Evolutionary conservation across 1,140 invertebrate species (phyloP), one percentile per base, ranked within the genome.

Genomic region (Tetramorium parvispinum): DNA sequence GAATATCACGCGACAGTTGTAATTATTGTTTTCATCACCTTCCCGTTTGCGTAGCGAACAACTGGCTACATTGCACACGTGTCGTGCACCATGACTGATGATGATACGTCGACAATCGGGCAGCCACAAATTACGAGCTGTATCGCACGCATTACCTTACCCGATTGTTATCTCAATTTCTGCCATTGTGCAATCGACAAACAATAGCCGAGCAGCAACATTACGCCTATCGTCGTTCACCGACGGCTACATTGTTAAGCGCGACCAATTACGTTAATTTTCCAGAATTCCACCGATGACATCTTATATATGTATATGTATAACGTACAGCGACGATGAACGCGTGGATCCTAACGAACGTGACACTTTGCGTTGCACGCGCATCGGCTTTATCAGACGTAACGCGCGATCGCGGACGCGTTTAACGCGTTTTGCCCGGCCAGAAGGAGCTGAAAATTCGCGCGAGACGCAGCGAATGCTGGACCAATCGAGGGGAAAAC

Each of bases 101-200:
- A 68, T 68, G 63, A 68, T 68, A 81, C 21, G 40, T 53, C 46
- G 63, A n/a, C 66, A 49, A 71, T 71, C 37, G 53, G 24, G 40
- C 18, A 24, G 16, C 27, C 53, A 61, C 53, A 75, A 73, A 75
- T 75, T 83, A 53, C 40, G 18, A 73, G 53, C 53, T 32, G 57
- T 83, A 61, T 46, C 24, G 18, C 32, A 13, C 53, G 27, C 53
- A 49, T 83, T 83, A 83, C 24, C 79, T 68, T 32, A 32, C 11
- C 24, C 40, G 79, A 83, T 83, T 75, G 68, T 75, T 83, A 83
- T 83, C 79, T 83, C 68, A 59, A 83, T 83, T 71, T 83, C 79
- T 83, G 40, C 18, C 37, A 68, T 83, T 75, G 53, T 75, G 79
- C 53, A 83, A 83, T 75, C 68, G 43, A 18, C 55, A 32, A 32